Base-by-base conservation (phyloP, 2,113 vertebrate genomes). In the Cyphomyrus plagiostoma region DNA sequence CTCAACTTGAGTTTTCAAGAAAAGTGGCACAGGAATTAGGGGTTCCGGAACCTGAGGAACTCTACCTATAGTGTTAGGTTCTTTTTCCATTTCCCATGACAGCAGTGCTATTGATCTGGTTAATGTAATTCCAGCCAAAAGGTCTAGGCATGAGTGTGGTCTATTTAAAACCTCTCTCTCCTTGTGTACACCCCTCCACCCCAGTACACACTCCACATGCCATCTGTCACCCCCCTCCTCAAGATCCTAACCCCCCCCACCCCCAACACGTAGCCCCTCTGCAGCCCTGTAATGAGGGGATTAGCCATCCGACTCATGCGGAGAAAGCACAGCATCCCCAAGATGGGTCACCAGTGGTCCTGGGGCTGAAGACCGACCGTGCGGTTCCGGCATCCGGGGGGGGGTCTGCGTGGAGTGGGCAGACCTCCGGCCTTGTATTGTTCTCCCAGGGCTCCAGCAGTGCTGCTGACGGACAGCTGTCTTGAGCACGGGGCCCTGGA, bases 401-500 rank as follows among this genome's bases (percentile, higher is more conserved):
- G 62, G 77, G 82, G 21, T 70, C 62, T 84, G 80, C 19, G 42
- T 50, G 1, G 89, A 15, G 50, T 26, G 50, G 82, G 88, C 5
- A 30, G 48, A 58, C 88, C n/a, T 86, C 49, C 17, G 15, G 45
- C 45, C 19, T n/a, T 26, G 42, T n/a, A 48, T 84, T 84, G 13
- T 77, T 46, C 85, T 45, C 58, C 48, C 21, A 56, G 53, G 88
- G 77, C 74, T 84, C 88, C 91, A 89, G 82, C 90, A 91, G 86
- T 82, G 48, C 91, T 89, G 89, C 82, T 93, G 91, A 92, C 90
- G 94, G 94, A 95, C 95, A 96, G 94, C 92, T 95, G 95, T 90
- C 77, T 90, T 46, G 74, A 48, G 10, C 35, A 90, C 87, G 83
- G 21, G 58, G 86, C 91, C 56, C 53, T 89, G 92, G 92, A 91